A percentile compares a stretch with the other conserved stretches of the same genome.
Conservation (phyloP, 2,113 vertebrate species). For the Xyliphius kryptos region DNA sequence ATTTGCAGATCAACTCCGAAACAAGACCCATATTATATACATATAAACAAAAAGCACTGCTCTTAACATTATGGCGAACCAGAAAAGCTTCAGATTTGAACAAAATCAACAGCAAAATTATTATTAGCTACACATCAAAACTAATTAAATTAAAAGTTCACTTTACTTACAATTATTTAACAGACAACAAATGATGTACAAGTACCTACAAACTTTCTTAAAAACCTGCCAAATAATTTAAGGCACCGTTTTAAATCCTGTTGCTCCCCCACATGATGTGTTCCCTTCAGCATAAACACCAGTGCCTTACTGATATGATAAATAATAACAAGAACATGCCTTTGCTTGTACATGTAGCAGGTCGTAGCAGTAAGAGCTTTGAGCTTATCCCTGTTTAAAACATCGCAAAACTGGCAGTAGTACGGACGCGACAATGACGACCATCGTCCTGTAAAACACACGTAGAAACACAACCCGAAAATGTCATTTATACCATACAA, state of each 20-base stretch:
- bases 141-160: no score
- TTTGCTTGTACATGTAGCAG: slow-evolving; percentile 9
- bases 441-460: slow-evolving; percentile 17
- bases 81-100: no score
- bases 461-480: no score
- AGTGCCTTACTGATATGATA: slow-evolving; percentile 14
- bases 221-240: slow-evolving; percentile 6
- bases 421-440: slow-evolving; percentile 1
- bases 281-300: slow-evolving; percentile 14
- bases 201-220: slow-evolving; percentile 24
- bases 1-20: no score
- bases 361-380: slow-evolving; percentile 11
- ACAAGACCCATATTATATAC: no score
- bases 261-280: slow-evolving; percentile 12
- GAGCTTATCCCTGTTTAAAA: slow-evolving; percentile 14
- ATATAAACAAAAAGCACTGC: no score
- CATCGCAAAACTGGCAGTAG: slow-evolving; percentile 27
- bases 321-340: slow-evolving; percentile 19
- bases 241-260: slow-evolving; percentile 31
- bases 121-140: no score
- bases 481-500: no score
- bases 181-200: slow-evolving; percentile 21
- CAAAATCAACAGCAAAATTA: no score
- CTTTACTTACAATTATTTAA: background rate
- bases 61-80: no score